A percentile compares a stretch with the other conserved stretches of the same genome.
Evolutionary conservation across 2,113 vertebrate genomes (phyloP).

Genomic region (Oryzias melastigma): DNA sequence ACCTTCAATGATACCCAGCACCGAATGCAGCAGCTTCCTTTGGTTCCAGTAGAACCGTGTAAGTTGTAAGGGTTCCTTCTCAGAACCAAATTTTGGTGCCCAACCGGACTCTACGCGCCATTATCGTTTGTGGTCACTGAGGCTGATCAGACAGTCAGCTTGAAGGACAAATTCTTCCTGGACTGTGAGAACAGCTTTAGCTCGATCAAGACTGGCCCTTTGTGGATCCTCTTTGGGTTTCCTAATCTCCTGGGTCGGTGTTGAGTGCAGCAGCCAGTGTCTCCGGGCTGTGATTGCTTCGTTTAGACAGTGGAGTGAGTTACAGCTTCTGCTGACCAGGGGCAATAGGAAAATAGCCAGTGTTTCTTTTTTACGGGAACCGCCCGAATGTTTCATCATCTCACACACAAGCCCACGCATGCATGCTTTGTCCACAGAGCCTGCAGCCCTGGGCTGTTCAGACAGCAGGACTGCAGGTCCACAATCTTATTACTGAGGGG

Average conservation of each 20-base stretch:
- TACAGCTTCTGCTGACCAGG: constrained; percentile 41
- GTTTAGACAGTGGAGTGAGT: constrained; percentile 47
- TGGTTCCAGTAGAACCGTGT: no score
- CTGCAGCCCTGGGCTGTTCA: constrained; percentile 46
- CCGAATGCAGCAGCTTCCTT: no score
- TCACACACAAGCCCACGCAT: constrained; percentile 10
- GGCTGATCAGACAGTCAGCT: no score
- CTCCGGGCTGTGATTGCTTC: constrained; percentile 47
- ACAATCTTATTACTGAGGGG: constrained; percentile 56
- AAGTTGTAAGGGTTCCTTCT: no score
- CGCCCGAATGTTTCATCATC: constrained; percentile 13
- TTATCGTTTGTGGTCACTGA: no score
- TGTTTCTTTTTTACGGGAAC: constrained; percentile 35
- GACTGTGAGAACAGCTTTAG: no score
- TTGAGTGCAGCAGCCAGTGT: constrained; percentile 41
- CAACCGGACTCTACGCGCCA: no score
- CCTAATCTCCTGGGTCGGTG: constrained; percentile 3
- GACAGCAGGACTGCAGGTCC: constrained; percentile 32
- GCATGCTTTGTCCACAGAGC: constrained; percentile 18
- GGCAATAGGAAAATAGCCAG: constrained; percentile 33
- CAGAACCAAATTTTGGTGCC: no score
- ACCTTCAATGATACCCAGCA: no score
- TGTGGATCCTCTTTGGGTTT: constrained; percentile 16
- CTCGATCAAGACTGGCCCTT: neutral
- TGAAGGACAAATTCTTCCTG: no score